Evolutionary conservation across 2,888 invertebrate genomes (phyloP).

Genomic region (Drosophila austrosaltans): DNA sequence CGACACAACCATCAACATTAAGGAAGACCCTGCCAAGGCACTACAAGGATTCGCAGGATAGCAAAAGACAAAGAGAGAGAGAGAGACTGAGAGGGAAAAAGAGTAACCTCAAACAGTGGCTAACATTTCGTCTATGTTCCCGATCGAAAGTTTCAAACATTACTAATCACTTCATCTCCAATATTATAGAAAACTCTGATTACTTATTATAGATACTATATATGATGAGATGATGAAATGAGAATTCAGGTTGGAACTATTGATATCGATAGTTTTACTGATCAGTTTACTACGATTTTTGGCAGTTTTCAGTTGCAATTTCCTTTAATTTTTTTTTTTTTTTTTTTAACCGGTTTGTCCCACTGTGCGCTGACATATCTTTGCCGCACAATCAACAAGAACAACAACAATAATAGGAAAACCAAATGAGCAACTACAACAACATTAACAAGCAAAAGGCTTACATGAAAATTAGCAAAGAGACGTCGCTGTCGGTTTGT

Average conservation of each 20-base stretch:
- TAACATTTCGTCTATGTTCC: background rate
- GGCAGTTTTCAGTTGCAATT: too few species aligned
- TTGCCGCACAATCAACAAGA: slow-evolving; percentile 37
- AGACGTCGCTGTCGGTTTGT: slow-evolving; percentile 21
- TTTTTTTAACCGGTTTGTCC: background rate
- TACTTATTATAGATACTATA: too few species aligned
- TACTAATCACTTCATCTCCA: too few species aligned
- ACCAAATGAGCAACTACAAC: slow-evolving; percentile 35
- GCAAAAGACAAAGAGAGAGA: background rate
- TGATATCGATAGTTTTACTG: too few species aligned
- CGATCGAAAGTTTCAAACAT: too few species aligned
- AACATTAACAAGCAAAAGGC: slow-evolving; percentile 59
- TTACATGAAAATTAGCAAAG: slow-evolving; percentile 66
- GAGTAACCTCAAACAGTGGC: background rate
- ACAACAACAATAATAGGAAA: slow-evolving; percentile 41
- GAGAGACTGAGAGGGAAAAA: slow-evolving; percentile 7
- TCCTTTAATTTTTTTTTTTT: background rate
- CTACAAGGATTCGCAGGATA: background rate
- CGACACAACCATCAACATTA: slow-evolving; percentile 20
- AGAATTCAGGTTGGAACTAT: too few species aligned
- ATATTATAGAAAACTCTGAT: too few species aligned
- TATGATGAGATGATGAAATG: too few species aligned
- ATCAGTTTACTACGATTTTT: too few species aligned
- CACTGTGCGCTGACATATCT: slow-evolving; percentile 38
- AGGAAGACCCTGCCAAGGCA: slow-evolving; percentile 7